phyloP scores from a whole-genome alignment of 2,797 vertebrate genomes.

The Telmatherina bonti region DNA sequence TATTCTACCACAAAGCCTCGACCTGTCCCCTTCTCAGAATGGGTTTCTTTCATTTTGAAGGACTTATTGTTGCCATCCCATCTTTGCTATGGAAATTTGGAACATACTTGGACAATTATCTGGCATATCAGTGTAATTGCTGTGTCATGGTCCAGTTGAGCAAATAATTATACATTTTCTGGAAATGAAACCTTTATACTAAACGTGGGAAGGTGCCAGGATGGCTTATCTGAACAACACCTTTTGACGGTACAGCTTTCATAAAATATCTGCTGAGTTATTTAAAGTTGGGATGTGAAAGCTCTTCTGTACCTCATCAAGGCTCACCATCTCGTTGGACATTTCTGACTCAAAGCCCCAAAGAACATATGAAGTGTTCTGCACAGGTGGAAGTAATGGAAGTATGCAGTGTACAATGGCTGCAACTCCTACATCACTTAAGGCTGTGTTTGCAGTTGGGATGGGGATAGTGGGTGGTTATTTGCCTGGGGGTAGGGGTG shows the following conservation, averaged over 20 bases:
- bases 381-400: conserved; percentile 45
- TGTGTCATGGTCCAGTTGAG: conserved; percentile 71
- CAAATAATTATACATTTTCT: conserved; percentile 74
- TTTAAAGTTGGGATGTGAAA: conserved; percentile 2
- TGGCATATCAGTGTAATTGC: conserved; percentile 71
- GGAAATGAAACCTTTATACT: conserved; percentile 52
- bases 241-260: conserved; percentile 35
- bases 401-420: conserved; percentile 38
- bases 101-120: conserved; percentile 68
- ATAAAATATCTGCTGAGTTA: neutral
- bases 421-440: conserved; percentile 68
- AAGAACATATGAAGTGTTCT: conserved; percentile 34
- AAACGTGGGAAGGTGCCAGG: conserved; percentile 55
- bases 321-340: conserved; percentile 24
- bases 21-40: conserved; percentile 14
- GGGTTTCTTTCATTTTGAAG: conserved; percentile 43
- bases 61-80: conserved; percentile 32
- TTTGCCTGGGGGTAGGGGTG: conserved; percentile 34
- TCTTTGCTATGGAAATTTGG: conserved; percentile 43
- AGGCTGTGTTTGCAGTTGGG: conserved; percentile 63
- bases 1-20: conserved; percentile 20
- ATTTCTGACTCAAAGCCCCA: conserved; percentile 47
- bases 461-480: conserved; percentile 56
- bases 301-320: conserved; percentile 20
- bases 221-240: conserved; percentile 40